A percentile compares a stretch with the other conserved stretches of the same genome.
These are phyloP conservation scores for Lasioglossum oenotherae DNA, from an alignment of 2,888 invertebrate species.

Conservation along the genomic window DNA sequence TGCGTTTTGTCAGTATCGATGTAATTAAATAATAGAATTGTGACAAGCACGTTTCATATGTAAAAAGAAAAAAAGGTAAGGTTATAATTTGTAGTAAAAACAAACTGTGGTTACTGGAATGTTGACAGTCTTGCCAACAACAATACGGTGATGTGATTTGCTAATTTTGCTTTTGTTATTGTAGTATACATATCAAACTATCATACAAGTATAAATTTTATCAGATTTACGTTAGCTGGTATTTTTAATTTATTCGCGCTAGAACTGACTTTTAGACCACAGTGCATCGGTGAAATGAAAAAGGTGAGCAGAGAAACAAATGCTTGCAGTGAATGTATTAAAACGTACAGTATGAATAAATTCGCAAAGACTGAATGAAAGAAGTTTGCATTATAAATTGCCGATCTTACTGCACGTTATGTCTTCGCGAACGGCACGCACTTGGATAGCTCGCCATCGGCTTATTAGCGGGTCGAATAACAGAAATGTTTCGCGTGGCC, in stretches of 20 bases:
- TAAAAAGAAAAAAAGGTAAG: too few species aligned
- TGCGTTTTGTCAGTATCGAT: neutral
- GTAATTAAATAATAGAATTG: too few species aligned
- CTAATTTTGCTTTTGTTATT: too few species aligned
- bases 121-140: too few species aligned
- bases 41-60: neutral
- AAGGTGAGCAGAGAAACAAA: neutral
- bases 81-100: too few species aligned
- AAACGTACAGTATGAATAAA: neutral
- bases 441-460: neutral
- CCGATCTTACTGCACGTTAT: neutral
- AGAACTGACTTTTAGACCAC: too few species aligned
- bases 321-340: neutral
- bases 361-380: neutral
- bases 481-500: neutral
- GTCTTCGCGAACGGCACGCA: neutral
- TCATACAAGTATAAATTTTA: too few species aligned
- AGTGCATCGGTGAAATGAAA: neutral
- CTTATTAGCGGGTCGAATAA: neutral
- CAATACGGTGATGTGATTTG: too few species aligned
- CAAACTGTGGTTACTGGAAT: too few species aligned
- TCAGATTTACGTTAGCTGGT: too few species aligned
- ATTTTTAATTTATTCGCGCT: too few species aligned
- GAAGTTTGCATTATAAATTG: neutral
- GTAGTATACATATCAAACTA: too few species aligned